Conservation (phyloP, 2,797 vertebrate genomes). For the Halcyon leucocephala region DNA sequence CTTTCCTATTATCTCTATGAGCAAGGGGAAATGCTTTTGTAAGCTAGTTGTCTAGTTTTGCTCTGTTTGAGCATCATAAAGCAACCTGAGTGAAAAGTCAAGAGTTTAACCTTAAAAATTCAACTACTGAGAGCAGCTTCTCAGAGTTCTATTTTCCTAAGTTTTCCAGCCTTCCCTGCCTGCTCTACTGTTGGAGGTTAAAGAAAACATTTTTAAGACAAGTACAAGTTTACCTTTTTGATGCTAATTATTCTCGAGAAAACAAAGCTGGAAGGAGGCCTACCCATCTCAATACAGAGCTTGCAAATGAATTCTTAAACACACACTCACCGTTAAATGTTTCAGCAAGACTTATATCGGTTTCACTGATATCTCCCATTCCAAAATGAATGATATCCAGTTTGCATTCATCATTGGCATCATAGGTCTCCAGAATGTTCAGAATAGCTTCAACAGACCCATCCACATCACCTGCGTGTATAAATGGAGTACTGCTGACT, state of each 20-base stretch:
- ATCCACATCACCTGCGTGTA: conserved; percentile 88
- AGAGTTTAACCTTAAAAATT: background rate
- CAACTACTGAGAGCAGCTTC: background rate
- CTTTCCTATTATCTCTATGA: background rate
- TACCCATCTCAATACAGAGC: background rate
- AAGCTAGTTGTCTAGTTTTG: background rate
- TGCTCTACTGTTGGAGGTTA: background rate
- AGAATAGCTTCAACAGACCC: conserved; percentile 92
- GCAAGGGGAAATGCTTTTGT: background rate
- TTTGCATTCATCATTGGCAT: conserved; percentile 87
- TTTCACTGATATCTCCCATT: conserved; percentile 91
- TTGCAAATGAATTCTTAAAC: background rate
- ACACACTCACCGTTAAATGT: conserved; percentile 84
- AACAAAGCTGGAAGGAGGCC: background rate
- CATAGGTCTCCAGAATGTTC: conserved; percentile 88
- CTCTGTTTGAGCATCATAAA: background rate
- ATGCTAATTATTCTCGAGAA: background rate
- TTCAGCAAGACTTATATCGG: conserved; percentile 89
- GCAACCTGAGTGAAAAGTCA: background rate
- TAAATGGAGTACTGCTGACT: background rate
- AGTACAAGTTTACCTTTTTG: background rate
- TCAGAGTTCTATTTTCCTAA: background rate
- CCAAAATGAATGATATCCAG: conserved; percentile 91
- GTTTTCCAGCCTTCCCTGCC: background rate
- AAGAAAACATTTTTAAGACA: background rate